Evolutionary conservation across 2,113 vertebrate genomes (phyloP), one percentile per base, ranked within the genome.

Genomic region (Corythornis vintsioides): DNA sequence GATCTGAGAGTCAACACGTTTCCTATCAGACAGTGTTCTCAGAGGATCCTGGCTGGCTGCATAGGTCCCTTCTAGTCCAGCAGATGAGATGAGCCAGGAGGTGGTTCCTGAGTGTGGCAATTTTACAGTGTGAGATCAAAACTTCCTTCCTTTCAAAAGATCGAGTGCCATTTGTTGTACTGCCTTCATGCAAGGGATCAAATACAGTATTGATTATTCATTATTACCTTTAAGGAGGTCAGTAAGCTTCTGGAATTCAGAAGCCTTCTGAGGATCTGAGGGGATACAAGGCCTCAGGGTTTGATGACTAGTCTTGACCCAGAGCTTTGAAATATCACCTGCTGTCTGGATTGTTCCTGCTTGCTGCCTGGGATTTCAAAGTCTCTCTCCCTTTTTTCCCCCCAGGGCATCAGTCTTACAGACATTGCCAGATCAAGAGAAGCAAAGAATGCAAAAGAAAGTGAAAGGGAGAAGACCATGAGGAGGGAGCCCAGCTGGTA

Each of bases 291-390:
- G 89, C 89, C 92, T 92, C 17, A 7, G 89, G 93, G 80, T 69
- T 78, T 86, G 77, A 90, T 93, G 91, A 89, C 79, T 95, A 83
- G 78, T 93, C 81, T 78, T 95, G 95, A 95, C 94, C 93, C 77
- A 59, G 83, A 89, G 74, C 94, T 96, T 96, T 96, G 85, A 96
- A 97, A 93, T 83, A 96, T 93, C 90, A 92, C 89, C 95, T 96
- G 82, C 95, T 95, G 79, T 77, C 86, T 96, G 63, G 69, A 92
- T 96, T 93, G 64, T 67, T 97, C 64, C 76, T 92, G 40, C 53
- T 79, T 63, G 59, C 86, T 89, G 52, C 86, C 74, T 92, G 74
- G 63, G 60, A 71, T 96, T 96, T 93, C 92, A 96, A 93, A 94
- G 92, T 57, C 31, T 85, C 38, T 21, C 45, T 11, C 9, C 55